Evolutionary conservation across 2,113 vertebrate species (phyloP).

Genomic region (Noturus placidus): DNA sequence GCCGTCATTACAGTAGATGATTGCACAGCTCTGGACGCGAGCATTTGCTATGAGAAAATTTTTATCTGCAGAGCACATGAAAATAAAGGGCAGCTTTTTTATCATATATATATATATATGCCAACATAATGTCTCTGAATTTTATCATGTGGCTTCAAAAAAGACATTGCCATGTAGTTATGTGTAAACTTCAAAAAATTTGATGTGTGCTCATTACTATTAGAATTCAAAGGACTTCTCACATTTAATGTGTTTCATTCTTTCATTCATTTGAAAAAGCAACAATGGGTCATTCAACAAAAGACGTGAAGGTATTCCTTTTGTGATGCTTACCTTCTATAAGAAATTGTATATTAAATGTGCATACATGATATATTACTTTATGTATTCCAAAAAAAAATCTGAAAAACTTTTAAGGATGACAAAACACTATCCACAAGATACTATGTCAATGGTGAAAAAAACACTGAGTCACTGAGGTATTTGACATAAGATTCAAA

Average conservation of each 20-base stretch:
- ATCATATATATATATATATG: neutral
- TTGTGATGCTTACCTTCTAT: neutral
- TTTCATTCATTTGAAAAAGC: neutral
- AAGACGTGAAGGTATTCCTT: neutral
- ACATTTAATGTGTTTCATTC: neutral
- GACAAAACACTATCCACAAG: neutral
- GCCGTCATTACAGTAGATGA: conserved; percentile 98
- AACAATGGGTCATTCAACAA: neutral
- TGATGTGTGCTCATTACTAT: neutral
- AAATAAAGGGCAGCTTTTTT: neutral
- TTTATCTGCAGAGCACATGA: conserved; percentile 81
- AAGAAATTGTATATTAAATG: neutral
- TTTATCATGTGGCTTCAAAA: neutral
- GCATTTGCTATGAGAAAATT: conserved; percentile 99
- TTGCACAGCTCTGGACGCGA: conserved; percentile 96
- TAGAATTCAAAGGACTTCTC: neutral
- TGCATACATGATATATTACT: neutral
- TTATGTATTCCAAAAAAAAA: neutral
- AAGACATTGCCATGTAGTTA: neutral
- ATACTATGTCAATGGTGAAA: neutral
- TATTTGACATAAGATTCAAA: neutral
- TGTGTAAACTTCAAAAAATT: neutral
- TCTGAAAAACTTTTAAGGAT: neutral
- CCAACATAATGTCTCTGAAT: neutral
- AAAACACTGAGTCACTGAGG: neutral